Evolutionary conservation across 2,113 vertebrate species (phyloP).

Genomic region (Muntiacus muntjak): DNA sequence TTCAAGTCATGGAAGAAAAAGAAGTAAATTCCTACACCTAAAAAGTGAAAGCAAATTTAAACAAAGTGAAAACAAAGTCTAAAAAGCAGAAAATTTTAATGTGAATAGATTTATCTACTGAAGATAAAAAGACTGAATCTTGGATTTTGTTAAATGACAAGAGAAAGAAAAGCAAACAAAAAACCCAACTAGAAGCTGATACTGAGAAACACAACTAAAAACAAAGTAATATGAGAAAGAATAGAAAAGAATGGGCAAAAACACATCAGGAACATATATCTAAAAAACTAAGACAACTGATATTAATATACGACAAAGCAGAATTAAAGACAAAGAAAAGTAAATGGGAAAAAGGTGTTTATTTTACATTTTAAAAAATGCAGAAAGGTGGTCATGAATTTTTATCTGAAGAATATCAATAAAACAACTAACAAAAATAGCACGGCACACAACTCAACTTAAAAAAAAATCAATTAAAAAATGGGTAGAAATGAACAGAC

Average conservation of each 20-base stretch:
- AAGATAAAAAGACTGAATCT: background rate
- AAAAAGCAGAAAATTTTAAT: background rate
- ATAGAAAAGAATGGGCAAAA: background rate
- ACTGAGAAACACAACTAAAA: background rate
- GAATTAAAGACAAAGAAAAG: slow-evolving; percentile 35
- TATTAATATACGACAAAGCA: background rate
- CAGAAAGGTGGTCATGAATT: background rate
- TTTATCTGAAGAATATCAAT: background rate
- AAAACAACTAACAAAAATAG: background rate
- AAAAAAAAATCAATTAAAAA: background rate
- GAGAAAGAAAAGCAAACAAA: background rate
- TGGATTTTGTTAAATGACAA: background rate
- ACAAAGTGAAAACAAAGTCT: background rate
- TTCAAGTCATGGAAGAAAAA: background rate
- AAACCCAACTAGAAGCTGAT: background rate
- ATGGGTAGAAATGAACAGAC: background rate
- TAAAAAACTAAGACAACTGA: background rate
- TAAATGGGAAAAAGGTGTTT: background rate
- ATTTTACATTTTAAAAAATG: background rate
- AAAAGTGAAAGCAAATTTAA: background rate
- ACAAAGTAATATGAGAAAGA: background rate
- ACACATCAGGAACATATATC: background rate
- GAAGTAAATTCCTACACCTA: background rate
- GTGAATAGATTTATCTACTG: background rate
- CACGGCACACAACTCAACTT: background rate